Evolutionary conservation across 2,797 vertebrate species (phyloP), one percentile per base, ranked within the genome.

Genomic region (Xyrichtys novacula): DNA sequence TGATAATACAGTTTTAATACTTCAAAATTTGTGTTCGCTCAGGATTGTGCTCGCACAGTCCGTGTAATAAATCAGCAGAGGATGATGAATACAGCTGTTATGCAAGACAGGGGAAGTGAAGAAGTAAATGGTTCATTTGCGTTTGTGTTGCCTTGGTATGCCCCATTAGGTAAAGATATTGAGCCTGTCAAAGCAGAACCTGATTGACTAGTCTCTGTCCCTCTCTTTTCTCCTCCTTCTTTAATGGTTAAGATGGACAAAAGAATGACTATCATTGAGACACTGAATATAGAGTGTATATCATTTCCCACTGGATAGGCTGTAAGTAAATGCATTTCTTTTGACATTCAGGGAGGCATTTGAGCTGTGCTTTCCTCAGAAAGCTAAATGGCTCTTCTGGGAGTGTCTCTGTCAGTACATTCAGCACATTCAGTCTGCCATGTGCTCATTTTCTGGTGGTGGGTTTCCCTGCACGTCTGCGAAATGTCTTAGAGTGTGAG

Each of bases 121-220:
- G 25, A 54, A 40, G 74, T 74, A 76, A n/a, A 74, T 29, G 61
- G 69, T 77, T 90, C 76, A 75, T 89, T 89, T 87, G 64, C 36
- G 76, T 71, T 72, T 67, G 71, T 80, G 83, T 84, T 76, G 73
- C 56, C 50, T 55, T 19, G 28, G 59, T 69, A 72, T 64, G 86
- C 64, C 14, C 82, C 81, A 79, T 87, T 85, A 89, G 76, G 73
- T 80, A 72, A 88, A 90, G 82, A 87, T 74, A 83, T 22, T 40
- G 72, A 81, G 77, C 76, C 65, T 48, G 84, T 86, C 79, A 80
- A 75, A 85, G 72, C 76, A 78, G 81, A 88, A 88, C 84, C 80
- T 71, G 81, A 81, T 48, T 32, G 50, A 81, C 76, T 66, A 57
- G 77, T 89, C 68, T 81, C 42, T 64, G 17, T 74, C 16, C 19